Conservation (phyloP, 2,888 invertebrate species). For the Palloptera scutellata region DNA sequence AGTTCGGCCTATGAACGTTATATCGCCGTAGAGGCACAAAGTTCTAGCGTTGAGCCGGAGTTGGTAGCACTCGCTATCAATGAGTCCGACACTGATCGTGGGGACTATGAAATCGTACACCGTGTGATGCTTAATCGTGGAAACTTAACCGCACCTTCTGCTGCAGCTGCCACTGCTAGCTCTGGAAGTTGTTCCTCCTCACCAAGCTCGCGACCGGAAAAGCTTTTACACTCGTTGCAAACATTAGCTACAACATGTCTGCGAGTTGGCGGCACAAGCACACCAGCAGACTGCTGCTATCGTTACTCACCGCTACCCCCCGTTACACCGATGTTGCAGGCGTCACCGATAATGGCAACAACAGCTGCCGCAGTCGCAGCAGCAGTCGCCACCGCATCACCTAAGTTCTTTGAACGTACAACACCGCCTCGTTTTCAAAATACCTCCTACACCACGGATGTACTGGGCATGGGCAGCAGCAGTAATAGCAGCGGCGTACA, state of each 20-base stretch:
- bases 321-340: conserved; percentile 19
- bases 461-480: conserved; percentile 38
- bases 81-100: conserved; percentile 36
- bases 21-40: conserved; percentile 40
- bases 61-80: conserved; percentile 43
- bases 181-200: conserved; percentile 40
- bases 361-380: conserved; percentile 2
- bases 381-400: conserved; percentile 24
- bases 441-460: conserved; percentile 29
- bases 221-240: conserved; percentile 59
- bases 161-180: conserved; percentile 33
- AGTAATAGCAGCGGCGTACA: conserved; percentile 40
- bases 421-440: conserved; percentile 30
- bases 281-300: conserved; percentile 12
- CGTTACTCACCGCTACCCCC: conserved; percentile 33
- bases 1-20: conserved; percentile 42
- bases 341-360: conserved; percentile 23
- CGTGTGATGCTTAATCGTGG: conserved; percentile 52
- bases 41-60: conserved; percentile 45
- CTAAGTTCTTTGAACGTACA: conserved; percentile 32
- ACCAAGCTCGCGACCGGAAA: conserved; percentile 46
- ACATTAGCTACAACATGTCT: conserved; percentile 61
- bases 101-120: conserved; percentile 54
- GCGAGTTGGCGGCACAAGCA: conserved; percentile 42
- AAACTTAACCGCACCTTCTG: conserved; percentile 39